A percentile compares a stretch with the other conserved stretches of the same genome.
phyloP scores from a whole-genome alignment of 2,113 vertebrate species.

The Vireo altiloquus region DNA sequence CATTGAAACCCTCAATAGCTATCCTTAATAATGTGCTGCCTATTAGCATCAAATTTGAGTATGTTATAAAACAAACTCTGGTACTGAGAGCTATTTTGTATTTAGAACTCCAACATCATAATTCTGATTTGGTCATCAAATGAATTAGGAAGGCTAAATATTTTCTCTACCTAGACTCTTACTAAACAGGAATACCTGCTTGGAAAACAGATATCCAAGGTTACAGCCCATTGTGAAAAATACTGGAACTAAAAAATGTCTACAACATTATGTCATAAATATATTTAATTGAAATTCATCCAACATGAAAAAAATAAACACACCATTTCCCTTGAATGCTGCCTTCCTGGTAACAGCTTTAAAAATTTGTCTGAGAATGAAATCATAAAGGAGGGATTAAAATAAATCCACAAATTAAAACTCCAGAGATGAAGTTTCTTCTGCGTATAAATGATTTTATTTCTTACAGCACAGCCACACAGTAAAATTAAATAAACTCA shows the following conservation, averaged over 20 bases:
- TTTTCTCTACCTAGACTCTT: neutral
- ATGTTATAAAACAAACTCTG: neutral
- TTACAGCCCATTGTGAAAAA: neutral
- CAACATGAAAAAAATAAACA: neutral
- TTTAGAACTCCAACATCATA: neutral
- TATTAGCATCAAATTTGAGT: neutral
- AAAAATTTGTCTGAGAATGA: neutral
- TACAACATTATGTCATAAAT: neutral
- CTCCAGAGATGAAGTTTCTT: neutral
- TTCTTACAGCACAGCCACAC: neutral
- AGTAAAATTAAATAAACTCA: constrained; percentile 54
- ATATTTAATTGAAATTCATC: neutral
- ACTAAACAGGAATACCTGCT: neutral
- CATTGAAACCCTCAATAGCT: neutral
- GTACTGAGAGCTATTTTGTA: neutral
- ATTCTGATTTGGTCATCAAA: neutral
- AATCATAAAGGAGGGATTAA: neutral
- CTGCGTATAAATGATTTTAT: neutral
- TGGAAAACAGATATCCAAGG: neutral
- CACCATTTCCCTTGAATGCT: neutral
- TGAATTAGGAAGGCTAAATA: neutral
- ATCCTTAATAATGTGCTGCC: neutral
- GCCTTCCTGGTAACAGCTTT: neutral
- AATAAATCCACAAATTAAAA: neutral
- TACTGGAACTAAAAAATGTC: neutral